These are phyloP conservation scores for Limenitis camilla DNA, from an alignment of 2,888 invertebrate genomes.

Conservation along the genomic window DNA sequence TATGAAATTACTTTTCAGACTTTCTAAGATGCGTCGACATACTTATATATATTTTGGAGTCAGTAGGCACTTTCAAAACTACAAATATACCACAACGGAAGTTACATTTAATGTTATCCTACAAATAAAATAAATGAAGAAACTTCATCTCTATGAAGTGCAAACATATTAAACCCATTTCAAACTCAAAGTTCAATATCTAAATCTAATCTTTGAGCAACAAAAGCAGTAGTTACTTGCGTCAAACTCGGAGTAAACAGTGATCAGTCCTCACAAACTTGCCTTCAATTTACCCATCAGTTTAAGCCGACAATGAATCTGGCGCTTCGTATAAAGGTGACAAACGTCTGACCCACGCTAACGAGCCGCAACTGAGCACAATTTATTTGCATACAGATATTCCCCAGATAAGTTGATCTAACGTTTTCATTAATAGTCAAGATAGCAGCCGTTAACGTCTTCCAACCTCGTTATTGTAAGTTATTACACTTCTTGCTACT, in stretches of 20 bases:
- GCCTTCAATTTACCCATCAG: conserved; percentile 10
- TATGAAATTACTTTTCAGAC: too few relatives aligned
- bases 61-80: too few relatives aligned
- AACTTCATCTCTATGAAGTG: too few relatives aligned
- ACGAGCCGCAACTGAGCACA: conserved; percentile 33
- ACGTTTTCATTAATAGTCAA: conserved; percentile 29
- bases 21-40: too few relatives aligned
- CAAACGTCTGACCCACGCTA: conserved; percentile 37
- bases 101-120: too few relatives aligned
- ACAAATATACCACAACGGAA: too few relatives aligned
- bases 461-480: conserved; percentile 16
- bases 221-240: not conserved
- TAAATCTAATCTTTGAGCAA: too few relatives aligned
- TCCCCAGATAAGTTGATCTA: conserved; percentile 27
- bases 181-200: too few relatives aligned
- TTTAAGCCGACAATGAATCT: conserved; percentile 17
- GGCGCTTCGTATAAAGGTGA: conserved; percentile 28
- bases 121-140: too few relatives aligned
- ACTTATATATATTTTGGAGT: too few relatives aligned
- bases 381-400: conserved; percentile 26
- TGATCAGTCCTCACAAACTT: conserved; percentile 7
- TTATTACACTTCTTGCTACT: conserved; percentile 16
- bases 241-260: conserved; percentile 4
- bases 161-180: too few relatives aligned
- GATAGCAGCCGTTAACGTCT: conserved; percentile 15